Evolutionary conservation across 2,888 invertebrate species (phyloP), one percentile per base, ranked within the genome.

Genomic region (Melanargia galathea): DNA sequence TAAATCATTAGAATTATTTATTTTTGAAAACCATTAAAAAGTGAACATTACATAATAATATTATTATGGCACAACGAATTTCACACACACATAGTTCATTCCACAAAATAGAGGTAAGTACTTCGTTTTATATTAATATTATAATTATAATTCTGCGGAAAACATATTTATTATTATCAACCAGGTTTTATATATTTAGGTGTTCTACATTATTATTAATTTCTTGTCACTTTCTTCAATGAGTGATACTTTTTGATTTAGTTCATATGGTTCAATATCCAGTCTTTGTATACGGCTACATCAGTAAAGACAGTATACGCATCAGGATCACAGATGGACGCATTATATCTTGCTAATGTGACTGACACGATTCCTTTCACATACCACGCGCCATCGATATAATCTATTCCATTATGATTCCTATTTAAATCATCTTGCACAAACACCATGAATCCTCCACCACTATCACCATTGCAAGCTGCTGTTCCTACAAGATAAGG

Each of bases 381-480:
- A 38, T 81, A 72, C 77, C 78, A 83, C 3, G 80, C 69, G 0
- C 80, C 82, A 0, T 74, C 62, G 0, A 73, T 67, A 6, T 35
- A 35, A 11, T 35, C 33, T 16, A 13, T 4, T 18, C 1, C 11
- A 20, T 6, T 18, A 2, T 52, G 11, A 11, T 20, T 2, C 5
- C 1, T 13, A 33, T 10, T 35, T 1, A 13, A 6, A 2, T 35
- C 64, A 26, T 80, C 78, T 1, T 79, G 77, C 0, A 80, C 73
- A 66, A 81, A 80, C 4, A 92, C 77, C 18, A 82, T 69, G 66
- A 91, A 81, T 0, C 89, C 92, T 51, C 91, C 90, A 1, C 92
- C 92, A 56, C 92, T 92, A 68, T 92, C 92, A 0, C 92, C 92
- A 54, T 91, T 90, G 69, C 92, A 92, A 2, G 87, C 87, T 62